Evolutionary conservation across 1,140 invertebrate species (phyloP), one percentile per base, ranked within the genome.

Genomic region (Philotrypesis tridentata): DNA sequence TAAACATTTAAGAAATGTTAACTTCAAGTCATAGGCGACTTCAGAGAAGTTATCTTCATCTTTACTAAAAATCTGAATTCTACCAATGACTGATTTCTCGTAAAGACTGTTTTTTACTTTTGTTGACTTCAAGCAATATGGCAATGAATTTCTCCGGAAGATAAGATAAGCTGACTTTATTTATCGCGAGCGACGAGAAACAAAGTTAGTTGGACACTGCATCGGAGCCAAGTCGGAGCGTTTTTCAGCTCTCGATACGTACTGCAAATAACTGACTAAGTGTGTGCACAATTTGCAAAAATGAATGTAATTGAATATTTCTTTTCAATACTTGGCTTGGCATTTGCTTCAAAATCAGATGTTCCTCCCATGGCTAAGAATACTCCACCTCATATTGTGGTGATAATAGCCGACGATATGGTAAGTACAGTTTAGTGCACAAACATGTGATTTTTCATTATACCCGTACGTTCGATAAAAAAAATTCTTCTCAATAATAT

Each of bases 321-420:
- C 7, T 33, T 7, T 12, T 70, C 27, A 0, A 17, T 37, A 0
- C 37, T 70, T 7, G 2, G 5, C n/a, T n/a, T 55, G 1, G 3
- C n/a, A 17, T 55, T n/a, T 3, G 4, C 12, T n/a, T 6, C 48
- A 0, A 0, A 7, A 21, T 55, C 6, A 5, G 33, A 37, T 5
- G 48, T 14, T 6, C 21, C 48, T 6, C 21, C 48, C 7, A n/a
- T n/a, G 21, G 17, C 21, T 6, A 37, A 3, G 33, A 37, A 37
- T 37, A n/a, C 17, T 61, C 23, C 29, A 55, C 92, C 92, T 2
- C 89, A 94, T 80, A 92, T 94, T 37, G 89, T 94, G 4, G 91
- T 93, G 73, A 92, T 94, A 14, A 89, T 94, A 89, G 93, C 91
- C 0, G 93, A 94, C 86, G 93, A 94, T 89, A 89, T 94, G 92